Conservation (phyloP, 2,888 invertebrate genomes). For the Apamea anceps region DNA sequence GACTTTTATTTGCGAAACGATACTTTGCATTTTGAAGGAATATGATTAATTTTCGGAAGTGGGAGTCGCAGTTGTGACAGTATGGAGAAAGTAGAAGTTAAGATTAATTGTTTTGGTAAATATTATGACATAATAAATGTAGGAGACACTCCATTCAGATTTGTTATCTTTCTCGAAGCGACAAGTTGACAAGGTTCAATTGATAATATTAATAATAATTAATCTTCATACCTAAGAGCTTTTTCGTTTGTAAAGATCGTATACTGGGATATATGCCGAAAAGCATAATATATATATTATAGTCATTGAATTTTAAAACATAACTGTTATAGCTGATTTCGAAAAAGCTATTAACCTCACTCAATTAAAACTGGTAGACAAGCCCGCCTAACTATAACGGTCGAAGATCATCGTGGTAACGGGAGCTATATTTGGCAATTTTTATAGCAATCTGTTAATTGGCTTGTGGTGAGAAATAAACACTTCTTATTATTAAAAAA, state of each 20-base stretch:
- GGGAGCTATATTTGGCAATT: slow-evolving; percentile 65
- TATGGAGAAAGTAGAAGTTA: slow-evolving; percentile 49
- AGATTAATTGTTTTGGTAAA: slow-evolving; percentile 50
- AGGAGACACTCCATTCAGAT: slow-evolving; percentile 9
- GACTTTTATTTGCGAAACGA: slow-evolving; percentile 42
- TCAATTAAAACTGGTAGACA: slow-evolving; percentile 72
- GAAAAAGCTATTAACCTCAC: slow-evolving; percentile 68
- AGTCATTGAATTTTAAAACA: slow-evolving; percentile 49
- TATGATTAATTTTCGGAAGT: slow-evolving; percentile 44
- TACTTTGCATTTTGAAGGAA: slow-evolving; percentile 30
- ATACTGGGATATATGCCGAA: background rate
- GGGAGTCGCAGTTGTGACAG: slow-evolving; percentile 47
- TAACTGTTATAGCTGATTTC: slow-evolving; percentile 62
- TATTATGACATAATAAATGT: slow-evolving; percentile 46
- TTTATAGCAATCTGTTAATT: slow-evolving; percentile 65
- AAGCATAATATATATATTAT: slow-evolving; percentile 1
- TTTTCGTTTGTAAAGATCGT: background rate
- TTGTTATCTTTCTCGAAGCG: slow-evolving; percentile 18
- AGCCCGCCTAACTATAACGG: slow-evolving; percentile 70
- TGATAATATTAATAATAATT: no score
- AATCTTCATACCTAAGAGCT: background rate
- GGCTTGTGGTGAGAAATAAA: no score
- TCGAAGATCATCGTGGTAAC: slow-evolving; percentile 66
- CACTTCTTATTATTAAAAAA: no score
- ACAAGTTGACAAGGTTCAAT: slow-evolving; percentile 9